Percentiles rank a stretch among this genome's conserved stretches.
These are phyloP conservation scores for Coptodon rendalli DNA, from an alignment of 2,113 vertebrate genomes.

Conservation along the genomic window DNA sequence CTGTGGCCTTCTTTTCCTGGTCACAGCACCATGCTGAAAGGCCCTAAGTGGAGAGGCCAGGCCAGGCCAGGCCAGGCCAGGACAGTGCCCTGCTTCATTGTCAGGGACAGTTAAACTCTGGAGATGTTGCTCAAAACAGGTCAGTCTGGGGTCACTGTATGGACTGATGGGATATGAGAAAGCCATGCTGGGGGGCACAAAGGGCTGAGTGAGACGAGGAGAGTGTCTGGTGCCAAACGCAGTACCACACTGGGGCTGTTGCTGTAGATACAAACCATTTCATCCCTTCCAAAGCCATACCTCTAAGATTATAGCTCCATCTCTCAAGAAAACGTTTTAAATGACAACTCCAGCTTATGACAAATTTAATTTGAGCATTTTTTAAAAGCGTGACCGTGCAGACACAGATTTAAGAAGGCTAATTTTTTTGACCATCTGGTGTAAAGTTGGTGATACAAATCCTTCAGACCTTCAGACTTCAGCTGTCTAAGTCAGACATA, in stretches of 20 bases:
- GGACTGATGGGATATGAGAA: conserved; percentile 68
- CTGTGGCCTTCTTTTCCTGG: conserved; percentile 32
- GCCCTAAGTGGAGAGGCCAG: conserved; percentile 11
- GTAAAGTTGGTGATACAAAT: neutral
- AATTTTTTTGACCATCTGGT: neutral
- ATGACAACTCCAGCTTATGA: neutral
- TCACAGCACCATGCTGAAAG: conserved; percentile 3
- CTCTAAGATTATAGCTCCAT: neutral
- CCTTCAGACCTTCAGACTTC: neutral
- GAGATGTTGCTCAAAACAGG: conserved; percentile 85
- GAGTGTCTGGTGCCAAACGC: neutral
- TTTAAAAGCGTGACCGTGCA: neutral
- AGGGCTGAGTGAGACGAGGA: neutral
- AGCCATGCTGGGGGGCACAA: conserved; percentile 1
- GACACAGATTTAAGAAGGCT: neutral
- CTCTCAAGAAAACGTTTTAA: neutral
- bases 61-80: conserved; percentile 6
- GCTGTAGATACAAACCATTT: neutral
- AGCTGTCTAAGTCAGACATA: neutral
- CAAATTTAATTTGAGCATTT: neutral
- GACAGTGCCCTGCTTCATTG: conserved; percentile 78
- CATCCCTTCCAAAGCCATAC: neutral
- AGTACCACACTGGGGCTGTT: neutral
- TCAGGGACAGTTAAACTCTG: conserved; percentile 91
- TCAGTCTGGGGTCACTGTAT: conserved; percentile 82